Evolutionary conservation across 1,140 invertebrate species (phyloP), one percentile per base, ranked within the genome.

Genomic region (Drosophila melanica): DNA sequence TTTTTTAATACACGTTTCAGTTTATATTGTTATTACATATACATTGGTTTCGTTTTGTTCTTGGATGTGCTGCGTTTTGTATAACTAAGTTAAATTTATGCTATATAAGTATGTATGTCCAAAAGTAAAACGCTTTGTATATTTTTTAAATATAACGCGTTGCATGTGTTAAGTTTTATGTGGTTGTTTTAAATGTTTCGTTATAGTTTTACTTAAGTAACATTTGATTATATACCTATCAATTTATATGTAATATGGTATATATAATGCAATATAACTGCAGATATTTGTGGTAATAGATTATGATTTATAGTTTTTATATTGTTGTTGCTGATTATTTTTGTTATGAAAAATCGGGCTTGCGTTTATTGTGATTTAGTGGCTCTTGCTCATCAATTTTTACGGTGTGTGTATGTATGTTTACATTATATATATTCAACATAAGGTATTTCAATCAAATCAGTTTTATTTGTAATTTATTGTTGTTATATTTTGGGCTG

Each of bases 41-140:
- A 75, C 37, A 70, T 59, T 51, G 55, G 37, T 59, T 37, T 48
- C 37, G 30, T 11, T 64, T 59, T 72, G 39, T 60, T 75, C 44
- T 48, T 57, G 55, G 48, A 35, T 79, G 69, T 50, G 45, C 44
- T 60, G 37, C 23, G 23, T 66, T 57, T 58, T 72, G 48, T 78
- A 76, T 48, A 81, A 79, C 67, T 78, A 81, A 44, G 39, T 72
- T 79, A 54, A 72, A 86, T 86, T 70, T 79, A 86, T 80, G 64
- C 82, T 81, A 81, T 68, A 73, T 75, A 70, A 64, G 50, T 64
- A 75, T 73, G 75, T 70, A 77, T 58, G 66, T 79, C 78, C 80
- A 82, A 82, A 84, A 84, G 57, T 55, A 68, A 72, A 69, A 65
- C 54, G 54, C 66, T 69, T 69, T 70, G 57, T 79, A 79, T 79